These are phyloP conservation scores for Drosophila dives DNA, from an alignment of 2,888 invertebrate genomes.

Conservation along the genomic window DNA sequence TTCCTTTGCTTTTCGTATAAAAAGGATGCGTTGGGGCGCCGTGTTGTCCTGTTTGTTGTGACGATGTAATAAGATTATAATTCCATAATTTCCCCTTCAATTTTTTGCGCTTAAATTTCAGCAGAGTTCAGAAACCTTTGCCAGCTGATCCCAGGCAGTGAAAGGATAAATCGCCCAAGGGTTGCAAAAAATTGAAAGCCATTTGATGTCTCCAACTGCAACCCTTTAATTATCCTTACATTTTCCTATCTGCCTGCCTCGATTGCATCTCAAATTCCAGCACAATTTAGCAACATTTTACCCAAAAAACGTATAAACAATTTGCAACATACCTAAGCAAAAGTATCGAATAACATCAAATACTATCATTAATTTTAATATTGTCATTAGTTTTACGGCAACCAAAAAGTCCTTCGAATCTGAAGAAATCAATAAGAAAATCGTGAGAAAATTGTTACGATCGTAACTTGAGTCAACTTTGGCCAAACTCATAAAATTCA, in stretches of 20 bases:
- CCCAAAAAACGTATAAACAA: conserved; percentile 63
- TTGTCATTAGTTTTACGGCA: conserved; percentile 73
- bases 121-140: conserved; percentile 59
- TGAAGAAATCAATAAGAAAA: conserved; percentile 42
- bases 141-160: conserved; percentile 56
- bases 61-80: conserved; percentile 79
- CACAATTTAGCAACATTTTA: conserved; percentile 52
- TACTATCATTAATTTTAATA: conserved; percentile 83
- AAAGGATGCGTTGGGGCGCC: conserved; percentile 58
- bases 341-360: conserved; percentile 60
- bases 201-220: conserved; percentile 34
- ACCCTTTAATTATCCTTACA: conserved; percentile 38
- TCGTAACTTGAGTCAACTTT: conserved; percentile 62
- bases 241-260: conserved; percentile 65
- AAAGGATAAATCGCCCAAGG: conserved; percentile 43
- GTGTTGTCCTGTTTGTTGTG: conserved; percentile 63
- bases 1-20: conserved; percentile 19
- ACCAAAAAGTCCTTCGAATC: conserved; percentile 1
- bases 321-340: conserved; percentile 37
- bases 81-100: conserved; percentile 65
- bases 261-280: conserved; percentile 26
- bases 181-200: conserved; percentile 51
- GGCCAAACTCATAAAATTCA: conserved; percentile 56
- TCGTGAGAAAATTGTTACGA: conserved; percentile 65
- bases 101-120: conserved; percentile 21